Evolutionary conservation across 2,888 invertebrate species (phyloP).

Genomic region (Agelastica alni): DNA sequence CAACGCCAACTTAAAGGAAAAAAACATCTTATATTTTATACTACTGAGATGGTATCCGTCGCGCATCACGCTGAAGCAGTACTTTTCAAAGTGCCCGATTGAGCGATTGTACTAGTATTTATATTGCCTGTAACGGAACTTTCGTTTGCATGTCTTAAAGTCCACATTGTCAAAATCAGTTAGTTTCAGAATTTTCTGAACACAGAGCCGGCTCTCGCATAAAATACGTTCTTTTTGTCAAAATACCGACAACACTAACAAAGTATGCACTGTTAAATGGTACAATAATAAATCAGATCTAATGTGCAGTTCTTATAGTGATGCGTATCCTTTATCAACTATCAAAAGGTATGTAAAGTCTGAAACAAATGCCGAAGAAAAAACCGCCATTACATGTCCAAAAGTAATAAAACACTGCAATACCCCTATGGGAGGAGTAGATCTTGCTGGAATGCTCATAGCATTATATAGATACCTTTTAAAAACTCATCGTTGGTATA

Average conservation of each 20-base stretch:
- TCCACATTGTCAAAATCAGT: neutral
- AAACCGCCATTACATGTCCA: conserved; percentile 18
- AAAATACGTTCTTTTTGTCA: neutral
- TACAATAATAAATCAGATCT: neutral
- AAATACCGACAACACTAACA: too few species aligned
- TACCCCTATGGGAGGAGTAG: conserved; percentile 34
- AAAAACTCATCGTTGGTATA: conserved; percentile 17
- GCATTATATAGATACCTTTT: conserved; percentile 12
- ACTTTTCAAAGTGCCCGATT: too few species aligned
- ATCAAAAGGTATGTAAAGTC: neutral
- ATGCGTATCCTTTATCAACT: neutral
- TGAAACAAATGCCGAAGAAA: neutral
- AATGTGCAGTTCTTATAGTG: neutral
- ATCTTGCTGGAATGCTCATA: conserved; percentile 25
- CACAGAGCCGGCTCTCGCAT: neutral
- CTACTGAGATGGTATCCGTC: too few species aligned
- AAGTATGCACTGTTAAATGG: too few species aligned
- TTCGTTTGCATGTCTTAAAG: neutral
- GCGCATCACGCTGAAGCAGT: too few species aligned
- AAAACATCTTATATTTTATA: too few species aligned
- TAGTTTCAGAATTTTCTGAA: neutral
- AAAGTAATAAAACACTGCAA: conserved; percentile 36
- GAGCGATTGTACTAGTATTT: conserved; percentile 2
- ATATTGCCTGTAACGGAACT: neutral
- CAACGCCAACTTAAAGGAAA: too few species aligned